Evolutionary conservation across 1,140 invertebrate genomes (phyloP), one percentile per base, ranked within the genome.

Genomic region (Cryptotermes secundus): DNA sequence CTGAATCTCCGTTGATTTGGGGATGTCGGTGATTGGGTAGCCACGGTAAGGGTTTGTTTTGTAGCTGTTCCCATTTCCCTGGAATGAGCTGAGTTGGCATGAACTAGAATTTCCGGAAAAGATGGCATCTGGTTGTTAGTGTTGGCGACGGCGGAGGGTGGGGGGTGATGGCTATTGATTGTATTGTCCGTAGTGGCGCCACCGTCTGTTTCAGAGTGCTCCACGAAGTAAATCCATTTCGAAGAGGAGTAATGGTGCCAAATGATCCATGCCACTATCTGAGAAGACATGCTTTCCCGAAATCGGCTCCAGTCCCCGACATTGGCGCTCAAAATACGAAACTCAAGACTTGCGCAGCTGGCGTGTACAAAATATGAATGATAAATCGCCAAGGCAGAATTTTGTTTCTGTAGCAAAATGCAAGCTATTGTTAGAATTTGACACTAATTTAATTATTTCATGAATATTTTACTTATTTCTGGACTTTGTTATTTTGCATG

Each of bases 91-190:
- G 59, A 72, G 59, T n/a, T 31, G 59, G 26, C 14, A 4, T 72
- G 59, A 72, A 72, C 59, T 72, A 72, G 59, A 72, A 72, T 72
- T 72, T 72, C 59, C 59, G 59, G 59, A 26, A 72, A 72, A 72
- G 59, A 72, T 72, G 59, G 26, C 59, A 72, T n/a, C 59, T 31
- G n/a, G n/a, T 31, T 65, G 59, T n/a, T 65, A 26, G 59, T 2
- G 26, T 16, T 16, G 45, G 0, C 0, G 45, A 0, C 3, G 59
- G 59, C 38, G 38, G 38, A 4, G 38, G 4, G 4, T 38, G 38
- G 38, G 38, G 12, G 59, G 59, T 2, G 59, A 26, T 72, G 59
- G 2, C 59, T 72, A n/a, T 72, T 72, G 59, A 72, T 72, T 72
- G 59, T 31, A 31, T 72, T 72, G 26, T 72, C 1, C 0, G 19